phyloP scores from a whole-genome alignment of 2,888 invertebrate genomes.

The Boloria euphrosyne region DNA sequence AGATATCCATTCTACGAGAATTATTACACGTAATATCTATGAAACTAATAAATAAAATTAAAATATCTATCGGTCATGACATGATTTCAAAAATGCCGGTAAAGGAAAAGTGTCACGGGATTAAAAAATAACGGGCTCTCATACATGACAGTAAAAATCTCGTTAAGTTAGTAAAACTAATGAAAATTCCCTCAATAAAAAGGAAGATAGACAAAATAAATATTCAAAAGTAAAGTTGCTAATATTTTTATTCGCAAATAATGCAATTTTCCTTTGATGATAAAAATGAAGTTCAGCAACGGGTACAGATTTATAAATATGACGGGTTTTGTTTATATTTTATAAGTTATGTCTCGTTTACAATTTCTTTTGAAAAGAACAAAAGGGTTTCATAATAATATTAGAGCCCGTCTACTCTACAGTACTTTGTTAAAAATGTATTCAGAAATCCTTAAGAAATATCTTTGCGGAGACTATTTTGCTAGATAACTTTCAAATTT shows the following conservation, averaged over 20 bases:
- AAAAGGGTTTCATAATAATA: slow-evolving; percentile 16
- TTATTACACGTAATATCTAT: no score
- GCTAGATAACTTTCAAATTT: not conserved
- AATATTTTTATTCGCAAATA: not conserved
- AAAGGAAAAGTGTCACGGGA: no score
- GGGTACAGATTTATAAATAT: slow-evolving; percentile 1
- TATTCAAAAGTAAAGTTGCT: no score
- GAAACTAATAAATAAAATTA: no score
- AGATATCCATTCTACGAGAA: no score
- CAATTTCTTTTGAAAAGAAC: slow-evolving; percentile 11
- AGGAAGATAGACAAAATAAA: no score
- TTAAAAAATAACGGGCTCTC: no score
- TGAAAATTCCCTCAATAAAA: no score
- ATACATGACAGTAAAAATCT: no score
- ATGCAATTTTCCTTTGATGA: not conserved
- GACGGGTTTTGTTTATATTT: slow-evolving; percentile 1
- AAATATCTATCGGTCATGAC: no score
- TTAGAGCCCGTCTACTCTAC: slow-evolving; percentile 9
- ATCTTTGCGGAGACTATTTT: slow-evolving; percentile 3
- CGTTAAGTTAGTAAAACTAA: no score
- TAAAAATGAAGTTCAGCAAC: not conserved
- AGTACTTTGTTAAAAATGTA: slow-evolving; percentile 13
- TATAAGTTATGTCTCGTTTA: slow-evolving; percentile 7
- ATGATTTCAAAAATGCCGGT: no score
- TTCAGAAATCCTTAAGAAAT: slow-evolving; percentile 8